These are phyloP conservation scores for Chionodraco myersi DNA, from an alignment of 2,113 vertebrate species.

Conservation along the genomic window DNA sequence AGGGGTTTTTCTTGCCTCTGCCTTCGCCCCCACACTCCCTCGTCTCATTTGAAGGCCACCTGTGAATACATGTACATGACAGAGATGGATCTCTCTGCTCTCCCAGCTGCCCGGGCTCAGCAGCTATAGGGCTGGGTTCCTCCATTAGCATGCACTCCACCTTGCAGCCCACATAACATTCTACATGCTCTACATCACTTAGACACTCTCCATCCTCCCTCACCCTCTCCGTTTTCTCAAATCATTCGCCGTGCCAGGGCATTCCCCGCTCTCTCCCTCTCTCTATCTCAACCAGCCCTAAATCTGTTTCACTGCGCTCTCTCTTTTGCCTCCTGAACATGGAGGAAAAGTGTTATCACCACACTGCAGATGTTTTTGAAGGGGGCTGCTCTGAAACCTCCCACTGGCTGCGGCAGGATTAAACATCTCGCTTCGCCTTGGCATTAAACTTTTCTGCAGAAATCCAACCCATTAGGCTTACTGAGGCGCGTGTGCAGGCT, in stretches of 20 bases:
- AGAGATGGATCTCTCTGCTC: conserved; percentile 55
- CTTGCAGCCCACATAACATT: conserved; percentile 61
- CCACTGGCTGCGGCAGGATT: conserved; percentile 52
- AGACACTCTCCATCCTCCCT: conserved; percentile 40
- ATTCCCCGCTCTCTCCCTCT: conserved; percentile 26
- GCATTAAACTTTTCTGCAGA: conserved; percentile 56
- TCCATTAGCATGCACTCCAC: conserved; percentile 64
- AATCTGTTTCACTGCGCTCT: conserved; percentile 46
- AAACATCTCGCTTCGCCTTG: conserved; percentile 39
- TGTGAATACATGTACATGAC: conserved; percentile 59
- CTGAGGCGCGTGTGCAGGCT: neutral
- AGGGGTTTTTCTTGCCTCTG: conserved; percentile 20
- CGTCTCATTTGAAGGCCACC: conserved; percentile 54
- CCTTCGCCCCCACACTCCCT: neutral
- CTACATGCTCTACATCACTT: conserved; percentile 59
- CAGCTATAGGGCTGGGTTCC: conserved; percentile 33
- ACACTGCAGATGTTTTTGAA: conserved; percentile 70
- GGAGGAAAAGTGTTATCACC: conserved; percentile 76
- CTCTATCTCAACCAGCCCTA: conserved; percentile 24
- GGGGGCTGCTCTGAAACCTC: conserved; percentile 55
- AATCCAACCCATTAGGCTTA: conserved; percentile 67
- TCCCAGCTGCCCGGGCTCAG: conserved; percentile 31
- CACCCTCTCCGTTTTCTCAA: conserved; percentile 48
- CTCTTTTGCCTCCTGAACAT: conserved; percentile 51
- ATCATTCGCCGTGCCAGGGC: conserved; percentile 48